Base-by-base conservation (phyloP, 2,797 vertebrate species). In the Channa striata region DNA sequence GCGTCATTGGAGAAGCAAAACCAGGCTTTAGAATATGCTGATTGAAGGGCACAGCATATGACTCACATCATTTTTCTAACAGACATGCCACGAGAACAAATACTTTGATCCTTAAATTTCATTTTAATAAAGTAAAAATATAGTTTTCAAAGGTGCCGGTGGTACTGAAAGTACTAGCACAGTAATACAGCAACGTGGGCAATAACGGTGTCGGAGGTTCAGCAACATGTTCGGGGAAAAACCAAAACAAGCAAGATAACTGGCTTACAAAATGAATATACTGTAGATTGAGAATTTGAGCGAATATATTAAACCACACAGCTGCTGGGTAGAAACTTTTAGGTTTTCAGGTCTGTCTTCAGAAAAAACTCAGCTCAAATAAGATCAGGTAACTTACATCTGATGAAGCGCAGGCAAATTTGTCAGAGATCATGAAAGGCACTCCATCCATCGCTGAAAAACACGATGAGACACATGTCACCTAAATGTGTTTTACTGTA, bases 391-490 rank as follows among this genome's bases (percentile, higher is more conserved):
- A 36, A 96, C 97, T 97, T 88, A 99, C 98, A 81, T 96, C 95
- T 77, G 96, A 95, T 13, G 97, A 96, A 77, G 97, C 93, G 0
- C 96, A 97, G 33, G 97, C 95, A 84, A 99, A 99, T 94, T 98
- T 99, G 87, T 99, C 98, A 0, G 97, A 99, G 83, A 99, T 97
- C 95, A 97, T 96, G 73, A 99, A 99, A 76, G 98, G 98, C 85
- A 99, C 98, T 33, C 98, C 98, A 58, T 99, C 98, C 97, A 99
- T 99, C 0, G 98, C 98, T 99, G 93, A 66, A 94, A 95, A 25
- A 93, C 30, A 76, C 19, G 74, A 14, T 0, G 6, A 43, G 17
- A 60, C n/a, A 69, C 0, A 11, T 51, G 19, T 2, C 16, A 25
- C 25, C 6, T 19, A 59, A 37, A 16, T 2, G 11, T 34, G 13